These are phyloP conservation scores for Minunthozetes semirufus DNA, from an alignment of 2,888 invertebrate genomes.

Conservation along the genomic window DNA sequence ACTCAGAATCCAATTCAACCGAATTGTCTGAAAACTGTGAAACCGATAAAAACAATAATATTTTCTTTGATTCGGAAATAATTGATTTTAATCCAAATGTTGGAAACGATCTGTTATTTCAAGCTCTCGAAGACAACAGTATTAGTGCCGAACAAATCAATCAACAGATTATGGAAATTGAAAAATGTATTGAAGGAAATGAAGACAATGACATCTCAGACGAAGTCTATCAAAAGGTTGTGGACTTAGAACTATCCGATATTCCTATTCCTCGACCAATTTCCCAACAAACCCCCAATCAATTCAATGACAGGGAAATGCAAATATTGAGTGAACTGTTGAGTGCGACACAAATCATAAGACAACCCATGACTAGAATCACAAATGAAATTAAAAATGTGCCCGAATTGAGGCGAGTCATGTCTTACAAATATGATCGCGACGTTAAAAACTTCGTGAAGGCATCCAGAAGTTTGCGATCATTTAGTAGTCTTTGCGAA, in stretches of 20 bases:
- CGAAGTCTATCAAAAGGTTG: not conserved
- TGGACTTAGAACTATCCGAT: not conserved
- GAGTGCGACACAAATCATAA: not conserved
- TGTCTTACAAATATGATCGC: conserved; percentile 58
- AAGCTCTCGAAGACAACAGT: not conserved
- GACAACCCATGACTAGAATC: not conserved
- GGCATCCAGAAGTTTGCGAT: conserved; percentile 58
- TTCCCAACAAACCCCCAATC: too few species aligned
- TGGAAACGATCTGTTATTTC: not conserved
- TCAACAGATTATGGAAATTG: conserved; percentile 9
- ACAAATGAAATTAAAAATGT: not conserved
- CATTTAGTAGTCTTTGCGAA: conserved; percentile 87
- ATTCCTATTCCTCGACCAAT: not conserved
- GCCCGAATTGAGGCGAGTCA: conserved; percentile 78
- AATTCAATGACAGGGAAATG: conserved; percentile 4
- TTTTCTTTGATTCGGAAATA: not conserved
- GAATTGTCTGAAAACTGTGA: too few species aligned
- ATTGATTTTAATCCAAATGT: not conserved
- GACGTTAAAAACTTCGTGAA: conserved; percentile 70
- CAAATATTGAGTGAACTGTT: conserved; percentile 6
- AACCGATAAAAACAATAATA: too few species aligned
- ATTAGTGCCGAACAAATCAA: conserved; percentile 4
- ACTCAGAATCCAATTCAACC: too few species aligned
- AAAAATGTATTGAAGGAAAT: not conserved
- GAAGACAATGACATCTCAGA: not conserved